Conservation (phyloP, 2,888 invertebrate genomes). For the Phalangium opilio region DNA sequence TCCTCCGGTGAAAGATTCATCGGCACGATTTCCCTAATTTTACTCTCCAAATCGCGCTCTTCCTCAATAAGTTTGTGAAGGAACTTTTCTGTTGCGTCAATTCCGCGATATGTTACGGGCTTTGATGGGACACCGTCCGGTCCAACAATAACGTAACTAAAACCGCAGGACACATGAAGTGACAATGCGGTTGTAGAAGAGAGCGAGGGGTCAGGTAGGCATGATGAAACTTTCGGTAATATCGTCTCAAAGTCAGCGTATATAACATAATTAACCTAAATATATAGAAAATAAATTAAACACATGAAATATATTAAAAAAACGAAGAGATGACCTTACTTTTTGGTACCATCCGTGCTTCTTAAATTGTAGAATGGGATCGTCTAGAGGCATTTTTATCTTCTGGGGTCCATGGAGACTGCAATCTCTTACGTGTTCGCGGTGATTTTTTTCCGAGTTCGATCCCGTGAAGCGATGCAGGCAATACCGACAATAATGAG, state of each 20-base stretch:
- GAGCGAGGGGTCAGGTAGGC: neutral
- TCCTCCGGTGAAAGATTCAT: neutral
- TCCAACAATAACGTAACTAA: too few species aligned
- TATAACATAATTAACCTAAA: neutral
- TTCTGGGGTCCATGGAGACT: too few species aligned
- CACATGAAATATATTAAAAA: too few species aligned
- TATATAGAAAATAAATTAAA: neutral
- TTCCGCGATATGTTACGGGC: neutral
- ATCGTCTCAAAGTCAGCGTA: slow-evolving; percentile 5
- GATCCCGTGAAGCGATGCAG: too few species aligned
- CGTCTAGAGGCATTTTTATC: too few species aligned
- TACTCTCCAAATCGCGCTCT: neutral
- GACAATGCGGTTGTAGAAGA: neutral
- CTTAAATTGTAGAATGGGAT: too few species aligned
- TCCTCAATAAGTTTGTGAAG: neutral
- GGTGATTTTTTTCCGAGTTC: too few species aligned
- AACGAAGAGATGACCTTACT: too few species aligned
- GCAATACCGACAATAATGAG: too few species aligned
- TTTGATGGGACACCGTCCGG: neutral
- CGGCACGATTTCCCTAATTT: neutral
- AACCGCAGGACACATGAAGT: too few species aligned
- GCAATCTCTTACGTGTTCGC: too few species aligned
- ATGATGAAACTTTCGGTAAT: neutral
- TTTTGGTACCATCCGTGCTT: too few species aligned
- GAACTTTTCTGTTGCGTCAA: neutral